Evolutionary conservation across 1,140 invertebrate species (phyloP), one percentile per base, ranked within the genome.

Genomic region (Drosophila biarmipes): DNA sequence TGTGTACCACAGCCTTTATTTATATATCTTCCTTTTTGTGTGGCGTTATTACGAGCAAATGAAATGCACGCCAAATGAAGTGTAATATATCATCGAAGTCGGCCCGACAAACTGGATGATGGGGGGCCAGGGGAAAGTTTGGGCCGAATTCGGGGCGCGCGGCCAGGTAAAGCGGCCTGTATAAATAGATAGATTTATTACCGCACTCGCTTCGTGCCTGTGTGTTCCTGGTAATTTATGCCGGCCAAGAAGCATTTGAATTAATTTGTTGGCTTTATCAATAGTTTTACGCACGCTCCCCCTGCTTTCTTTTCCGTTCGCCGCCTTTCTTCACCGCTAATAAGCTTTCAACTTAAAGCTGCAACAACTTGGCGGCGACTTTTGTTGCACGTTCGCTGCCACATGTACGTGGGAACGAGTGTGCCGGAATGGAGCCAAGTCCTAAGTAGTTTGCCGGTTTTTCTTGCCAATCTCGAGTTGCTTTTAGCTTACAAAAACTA

Each of bases 81-180:
- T 89, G 79, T 87, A 87, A 87, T 87, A 87, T 87, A 84, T 87
- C 84, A 89, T 86, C 78, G 62, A 52, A 82, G 57, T 67, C 55
- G 45, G 56, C 52, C 63, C 63, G 54, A 62, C 29, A 57, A 38
- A 40, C 43, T 31, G 63, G 14, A 67, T 42, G 46, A 64, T 43
- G 35, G 11, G 11, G 19, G 17, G 12, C n/a, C n/a, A n/a, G 43
- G 31, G 24, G n/a, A 57, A 31, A 35, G 14, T 43, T 19, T n/a
- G 8, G 40, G 53, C 1, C 19, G 0, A 14, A 21, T 24, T 11
- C 31, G 2, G 37, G 4, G 4, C 27, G 8, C 14, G 45, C 12
- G 37, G 19, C 17, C 68, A 86, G 78, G 73, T 87, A 51, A 68
- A 63, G 49, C 38, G 43, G 11, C 62, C 40, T 40, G 63, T 59